Evolutionary conservation across 2,113 vertebrate species (phyloP).

Genomic region (Rhinopomastus cyanomelas): DNA sequence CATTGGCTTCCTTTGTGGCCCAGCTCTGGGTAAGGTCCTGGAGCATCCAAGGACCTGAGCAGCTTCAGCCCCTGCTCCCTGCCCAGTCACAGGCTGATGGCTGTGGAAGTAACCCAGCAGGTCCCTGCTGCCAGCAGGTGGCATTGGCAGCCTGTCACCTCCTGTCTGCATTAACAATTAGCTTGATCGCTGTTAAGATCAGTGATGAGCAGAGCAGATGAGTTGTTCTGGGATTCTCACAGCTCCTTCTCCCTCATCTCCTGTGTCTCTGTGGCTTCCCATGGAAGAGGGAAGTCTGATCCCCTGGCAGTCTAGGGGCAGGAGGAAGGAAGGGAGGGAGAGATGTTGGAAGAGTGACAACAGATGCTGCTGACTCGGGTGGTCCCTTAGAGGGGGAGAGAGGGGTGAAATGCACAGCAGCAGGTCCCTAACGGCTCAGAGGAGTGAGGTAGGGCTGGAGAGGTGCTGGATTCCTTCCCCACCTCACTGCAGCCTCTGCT

Average conservation of each 20-base stretch:
- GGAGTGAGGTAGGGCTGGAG: background rate
- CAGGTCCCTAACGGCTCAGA: background rate
- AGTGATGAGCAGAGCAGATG: background rate
- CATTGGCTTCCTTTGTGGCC: background rate
- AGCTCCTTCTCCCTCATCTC: background rate
- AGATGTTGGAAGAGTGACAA: background rate
- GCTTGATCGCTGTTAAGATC: background rate
- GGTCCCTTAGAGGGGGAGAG: background rate
- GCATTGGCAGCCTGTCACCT: background rate
- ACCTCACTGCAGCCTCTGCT: background rate
- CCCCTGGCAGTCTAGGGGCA: background rate
- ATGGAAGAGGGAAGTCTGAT: background rate
- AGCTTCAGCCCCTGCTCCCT: background rate
- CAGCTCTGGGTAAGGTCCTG: background rate
- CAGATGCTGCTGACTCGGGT: background rate
- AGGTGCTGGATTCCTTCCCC: background rate
- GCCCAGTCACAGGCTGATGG: background rate
- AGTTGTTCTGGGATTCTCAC: background rate
- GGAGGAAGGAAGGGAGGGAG: background rate
- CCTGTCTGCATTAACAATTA: background rate
- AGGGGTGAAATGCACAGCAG: background rate
- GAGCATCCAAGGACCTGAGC: background rate
- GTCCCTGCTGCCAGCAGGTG: slow-evolving; percentile 23
- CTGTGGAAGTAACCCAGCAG: background rate
- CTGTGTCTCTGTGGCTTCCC: background rate